Evolutionary conservation across 2,113 vertebrate species (phyloP).

Genomic region (Lagenorhynchus albirostris): DNA sequence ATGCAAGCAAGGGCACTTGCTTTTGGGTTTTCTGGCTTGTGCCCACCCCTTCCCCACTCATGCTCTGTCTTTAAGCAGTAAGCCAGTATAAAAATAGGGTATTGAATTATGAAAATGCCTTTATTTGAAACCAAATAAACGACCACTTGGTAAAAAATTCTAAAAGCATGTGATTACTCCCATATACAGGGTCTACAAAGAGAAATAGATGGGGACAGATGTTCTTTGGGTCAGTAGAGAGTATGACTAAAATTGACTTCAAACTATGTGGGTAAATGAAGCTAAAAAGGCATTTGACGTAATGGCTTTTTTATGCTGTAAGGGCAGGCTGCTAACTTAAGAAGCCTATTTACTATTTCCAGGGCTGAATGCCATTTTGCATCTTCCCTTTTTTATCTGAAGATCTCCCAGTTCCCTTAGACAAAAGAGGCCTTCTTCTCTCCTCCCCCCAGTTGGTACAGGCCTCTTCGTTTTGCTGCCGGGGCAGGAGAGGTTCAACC

Average conservation of each 20-base stretch:
- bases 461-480: background rate
- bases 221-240: background rate
- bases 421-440: background rate
- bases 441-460: rapidly evolving
- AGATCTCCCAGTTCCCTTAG: background rate
- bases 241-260: background rate
- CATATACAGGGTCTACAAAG: background rate
- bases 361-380: background rate
- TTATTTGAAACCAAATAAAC: constrained; percentile 10
- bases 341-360: background rate
- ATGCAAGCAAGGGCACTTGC: background rate
- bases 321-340: background rate
- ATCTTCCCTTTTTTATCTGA: background rate
- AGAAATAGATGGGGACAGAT: background rate
- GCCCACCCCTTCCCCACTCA: background rate
- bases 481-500: background rate
- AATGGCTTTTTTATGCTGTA: background rate
- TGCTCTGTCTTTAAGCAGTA: background rate
- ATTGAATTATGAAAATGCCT: background rate
- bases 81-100: background rate
- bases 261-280: background rate
- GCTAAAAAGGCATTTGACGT: background rate
- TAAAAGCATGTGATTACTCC: background rate
- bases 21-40: background rate
- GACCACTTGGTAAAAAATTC: background rate